These are phyloP conservation scores for Botia almorhae DNA, from an alignment of 2,797 vertebrate genomes.

Conservation along the genomic window DNA sequence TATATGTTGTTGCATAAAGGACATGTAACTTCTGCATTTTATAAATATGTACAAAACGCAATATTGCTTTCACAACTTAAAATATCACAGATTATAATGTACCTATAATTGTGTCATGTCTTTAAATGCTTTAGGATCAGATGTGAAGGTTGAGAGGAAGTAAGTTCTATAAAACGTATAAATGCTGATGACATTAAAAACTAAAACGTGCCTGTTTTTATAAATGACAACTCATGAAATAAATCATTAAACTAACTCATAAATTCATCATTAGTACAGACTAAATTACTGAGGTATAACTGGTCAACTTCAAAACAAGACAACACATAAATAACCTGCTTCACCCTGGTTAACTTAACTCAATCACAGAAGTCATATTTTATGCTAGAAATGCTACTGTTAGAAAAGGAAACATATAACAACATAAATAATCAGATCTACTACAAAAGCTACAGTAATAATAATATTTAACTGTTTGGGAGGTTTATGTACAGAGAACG, in stretches of 20 bases:
- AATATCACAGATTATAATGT: neutral
- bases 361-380: neutral
- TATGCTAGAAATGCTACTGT: neutral
- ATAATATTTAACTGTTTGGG: neutral
- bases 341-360: neutral
- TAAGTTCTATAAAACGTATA: neutral
- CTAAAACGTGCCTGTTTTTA: neutral
- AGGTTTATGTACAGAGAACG: neutral
- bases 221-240: neutral
- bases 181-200: neutral
- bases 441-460: neutral
- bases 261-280: neutral
- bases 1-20: neutral
- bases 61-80: neutral
- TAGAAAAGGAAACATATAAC: neutral
- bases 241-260: no score
- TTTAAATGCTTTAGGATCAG: slow-evolving; percentile 8
- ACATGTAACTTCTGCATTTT: slow-evolving; percentile 4
- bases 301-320: slow-evolving; percentile 26
- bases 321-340: slow-evolving; percentile 4
- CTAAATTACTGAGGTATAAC: slow-evolving; percentile 16
- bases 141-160: neutral
- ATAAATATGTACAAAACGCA: slow-evolving; percentile 12
- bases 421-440: neutral
- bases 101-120: slow-evolving; percentile 17